phyloP scores from a whole-genome alignment of 2,888 invertebrate genomes.

The Tinea trinotella region DNA sequence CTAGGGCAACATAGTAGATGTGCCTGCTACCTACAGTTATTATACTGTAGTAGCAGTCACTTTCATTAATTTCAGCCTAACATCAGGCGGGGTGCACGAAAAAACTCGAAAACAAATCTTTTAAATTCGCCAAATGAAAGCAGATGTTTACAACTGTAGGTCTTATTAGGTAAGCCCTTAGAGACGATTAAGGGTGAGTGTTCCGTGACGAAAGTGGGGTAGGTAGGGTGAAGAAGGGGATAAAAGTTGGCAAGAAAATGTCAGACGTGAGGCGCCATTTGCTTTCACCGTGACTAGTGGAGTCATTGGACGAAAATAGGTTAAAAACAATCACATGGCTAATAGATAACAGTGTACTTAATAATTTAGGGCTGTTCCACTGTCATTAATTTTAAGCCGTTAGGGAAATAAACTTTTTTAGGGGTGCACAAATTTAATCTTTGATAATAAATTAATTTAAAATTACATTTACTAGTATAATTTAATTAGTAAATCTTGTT shows the following conservation, averaged over 20 bases:
- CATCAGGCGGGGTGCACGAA: no score
- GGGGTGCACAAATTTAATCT: no score
- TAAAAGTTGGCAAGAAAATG: conserved; percentile 4
- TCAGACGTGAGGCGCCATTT: conserved; percentile 15
- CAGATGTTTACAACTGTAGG: conserved; percentile 6
- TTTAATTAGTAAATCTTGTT: no score
- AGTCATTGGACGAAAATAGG: conserved; percentile 16
- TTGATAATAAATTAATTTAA: no score
- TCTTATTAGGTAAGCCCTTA: not conserved
- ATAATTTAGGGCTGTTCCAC: no score
- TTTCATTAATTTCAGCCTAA: no score
- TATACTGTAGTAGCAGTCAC: no score
- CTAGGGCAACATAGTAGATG: no score
- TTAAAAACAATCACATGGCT: conserved; percentile 12
- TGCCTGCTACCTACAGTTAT: no score
- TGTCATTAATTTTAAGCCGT: no score
- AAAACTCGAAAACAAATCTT: not conserved
- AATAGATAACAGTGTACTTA: not conserved
- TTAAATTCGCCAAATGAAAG: not conserved
- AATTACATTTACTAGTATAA: no score
- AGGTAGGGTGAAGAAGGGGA: not conserved
- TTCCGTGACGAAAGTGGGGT: not conserved
- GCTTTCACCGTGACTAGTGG: not conserved
- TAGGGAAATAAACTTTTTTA: no score
- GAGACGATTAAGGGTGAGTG: not conserved